Evolutionary conservation across 2,888 invertebrate genomes (phyloP), one percentile per base, ranked within the genome.

Genomic region (Diplolepis rosae): DNA sequence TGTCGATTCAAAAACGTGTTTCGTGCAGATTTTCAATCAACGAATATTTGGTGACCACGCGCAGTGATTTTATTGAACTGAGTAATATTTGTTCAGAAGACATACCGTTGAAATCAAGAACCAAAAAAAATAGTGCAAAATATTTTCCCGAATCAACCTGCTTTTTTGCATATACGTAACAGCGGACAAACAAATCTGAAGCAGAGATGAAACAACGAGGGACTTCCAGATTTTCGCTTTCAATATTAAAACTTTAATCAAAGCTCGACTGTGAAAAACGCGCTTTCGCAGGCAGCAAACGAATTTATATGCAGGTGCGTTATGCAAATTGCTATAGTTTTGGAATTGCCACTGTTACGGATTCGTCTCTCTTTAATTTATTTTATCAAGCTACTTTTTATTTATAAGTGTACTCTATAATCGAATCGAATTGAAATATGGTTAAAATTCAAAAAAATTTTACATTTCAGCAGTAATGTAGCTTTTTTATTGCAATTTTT

Each of bases 201-300:
- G 27, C n/a, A 39, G n/a, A 27, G 24, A 39, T 39, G 61, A 39
- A 39, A 61, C 13, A n/a, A 24, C 39, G 22, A n/a, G 61, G n/a
- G 13, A 32, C 32, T 22, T 22, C 39, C 27, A 24, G 32, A 24
- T 61, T 61, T 61, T 61, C 22, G 39, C 39, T 39, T 54, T 61
- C 61, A 61, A 39, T 61, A 61, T 61, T 61, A 61, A 61, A 61
- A 61, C 39, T 61, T 61, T 61, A 61, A 61, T 61, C 61, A 61
- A 61, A 61, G 39, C 61, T 39, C 39, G 39, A n/a, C 61, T 61
- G 39, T 61, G 39, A 39, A 61, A 61, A 61, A 61, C 22, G 39
- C 24, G 39, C 61, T 39, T 61, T 61, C 27, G 61, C 39, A 4
- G 24, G 39, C 61, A 27, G 50, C 24, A 61, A 61, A 27, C 39